phyloP scores from a whole-genome alignment of 2,113 vertebrate species.

The Chloebia gouldiae region DNA sequence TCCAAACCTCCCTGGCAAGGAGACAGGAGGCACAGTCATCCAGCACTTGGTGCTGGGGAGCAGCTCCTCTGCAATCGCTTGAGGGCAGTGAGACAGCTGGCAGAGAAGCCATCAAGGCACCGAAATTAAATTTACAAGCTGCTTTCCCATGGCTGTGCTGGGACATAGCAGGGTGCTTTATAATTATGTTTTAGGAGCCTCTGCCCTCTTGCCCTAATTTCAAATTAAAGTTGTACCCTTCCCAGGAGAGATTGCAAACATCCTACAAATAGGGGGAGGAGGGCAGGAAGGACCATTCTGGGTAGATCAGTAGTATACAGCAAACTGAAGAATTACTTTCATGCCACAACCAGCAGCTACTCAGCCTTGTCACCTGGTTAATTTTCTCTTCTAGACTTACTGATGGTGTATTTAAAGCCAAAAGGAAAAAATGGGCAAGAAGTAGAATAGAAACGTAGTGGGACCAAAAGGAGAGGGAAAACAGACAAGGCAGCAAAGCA shows the following conservation, averaged over 20 bases:
- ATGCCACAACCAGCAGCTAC: not conserved
- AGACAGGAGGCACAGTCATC: not conserved
- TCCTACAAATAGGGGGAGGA: not conserved
- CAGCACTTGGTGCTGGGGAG: not conserved
- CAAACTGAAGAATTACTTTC: not conserved
- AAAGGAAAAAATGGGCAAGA: not conserved
- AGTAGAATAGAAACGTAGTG: not conserved
- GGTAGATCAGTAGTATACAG: not conserved
- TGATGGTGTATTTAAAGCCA: not conserved
- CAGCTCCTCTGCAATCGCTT: not conserved
- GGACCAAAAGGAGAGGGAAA: not conserved
- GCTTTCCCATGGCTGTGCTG: constrained; percentile 60
- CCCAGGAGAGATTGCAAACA: not conserved
- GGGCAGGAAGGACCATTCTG: not conserved
- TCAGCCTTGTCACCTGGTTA: not conserved
- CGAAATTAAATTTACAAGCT: constrained; percentile 20
- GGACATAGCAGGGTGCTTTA: not conserved
- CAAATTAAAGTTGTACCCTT: constrained; percentile 51
- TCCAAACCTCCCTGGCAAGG: not conserved
- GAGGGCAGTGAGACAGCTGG: constrained; percentile 17
- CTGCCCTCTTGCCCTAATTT: constrained; percentile 52
- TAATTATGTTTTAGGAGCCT: constrained; percentile 55
- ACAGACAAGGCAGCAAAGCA: not conserved
- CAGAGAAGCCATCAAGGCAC: constrained; percentile 14
- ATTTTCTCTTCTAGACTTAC: not conserved